Evolutionary conservation across 2,797 vertebrate species (phyloP), one percentile per base, ranked within the genome.

Genomic region (Arremon brunneinucha): DNA sequence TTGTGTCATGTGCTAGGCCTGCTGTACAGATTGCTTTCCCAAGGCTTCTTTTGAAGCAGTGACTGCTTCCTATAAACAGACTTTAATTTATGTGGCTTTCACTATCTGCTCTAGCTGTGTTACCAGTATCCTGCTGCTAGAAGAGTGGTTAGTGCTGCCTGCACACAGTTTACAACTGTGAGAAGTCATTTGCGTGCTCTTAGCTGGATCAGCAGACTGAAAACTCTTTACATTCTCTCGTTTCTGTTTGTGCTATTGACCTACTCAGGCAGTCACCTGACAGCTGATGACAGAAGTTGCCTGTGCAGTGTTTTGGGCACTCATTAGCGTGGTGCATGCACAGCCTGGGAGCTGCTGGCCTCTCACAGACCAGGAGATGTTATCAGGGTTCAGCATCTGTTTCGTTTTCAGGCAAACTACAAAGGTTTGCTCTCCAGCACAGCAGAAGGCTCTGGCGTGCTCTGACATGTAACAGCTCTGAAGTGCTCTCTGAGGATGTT

Each of bases 181-280:
- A 16, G 28, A 75, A 69, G 49, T 60, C 53, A 43, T 56, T 46
- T 78, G 62, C n/a, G 2, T 53, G 75, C 30, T 56, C 2, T 3
- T 62, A 83, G 87, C 57, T 85, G 82, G 64, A 46, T 77, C 7
- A 23, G 9, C 57, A 17, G 37, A 34, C 83, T 83, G 60, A 81
- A 37, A 89, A 92, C 62, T 75, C 75, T 75, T 83, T 32, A 2
- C 62, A 24, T 37, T 77, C 64, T 89, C 37, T 77, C n/a, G 2
- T 44, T 85, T 70, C 87, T 84, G 22, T 59, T 68, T 94, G 93
- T 94, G 92, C 76, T 71, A 13, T 87, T 93, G 90, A 94, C 82
- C 89, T 78, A 21, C 76, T 92, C 47, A 17, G 68, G 34, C 81
- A 56, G 90, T 95, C 92, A 89, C 43, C 87, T 91, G 92, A 89